Evolutionary conservation across 1,140 invertebrate genomes (phyloP).

Genomic region (Acromyrmex heyeri): DNA sequence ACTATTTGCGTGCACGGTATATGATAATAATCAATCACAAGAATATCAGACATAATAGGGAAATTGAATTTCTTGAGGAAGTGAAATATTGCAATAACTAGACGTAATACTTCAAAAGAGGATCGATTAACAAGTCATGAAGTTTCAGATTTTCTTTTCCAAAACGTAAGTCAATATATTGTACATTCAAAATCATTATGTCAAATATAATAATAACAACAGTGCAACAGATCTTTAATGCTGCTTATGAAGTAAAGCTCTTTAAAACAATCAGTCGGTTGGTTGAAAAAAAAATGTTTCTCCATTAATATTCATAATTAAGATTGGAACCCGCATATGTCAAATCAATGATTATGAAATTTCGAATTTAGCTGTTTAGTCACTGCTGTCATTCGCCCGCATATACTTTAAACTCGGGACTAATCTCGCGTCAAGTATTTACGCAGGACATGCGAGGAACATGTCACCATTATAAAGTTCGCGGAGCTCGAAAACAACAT

Average conservation of each 20-base stretch:
- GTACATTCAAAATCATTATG: neutral
- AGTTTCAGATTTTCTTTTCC: neutral
- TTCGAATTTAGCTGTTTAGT: conserved; percentile 2
- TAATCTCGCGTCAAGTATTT: conserved; percentile 32
- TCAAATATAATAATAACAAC: neutral
- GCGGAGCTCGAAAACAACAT: conserved; percentile 44
- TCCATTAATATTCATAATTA: neutral
- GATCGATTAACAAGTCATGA: neutral
- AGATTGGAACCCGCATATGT: neutral
- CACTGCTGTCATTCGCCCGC: neutral
- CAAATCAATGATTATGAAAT: conserved; percentile 8
- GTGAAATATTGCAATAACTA: neutral
- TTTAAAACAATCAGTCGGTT: neutral
- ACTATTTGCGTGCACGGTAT: conserved; percentile 14
- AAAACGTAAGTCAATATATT: conserved; percentile 2
- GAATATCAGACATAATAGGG: neutral
- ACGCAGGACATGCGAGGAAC: conserved; percentile 8
- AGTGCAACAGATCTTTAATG: neutral
- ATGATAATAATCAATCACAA: neutral
- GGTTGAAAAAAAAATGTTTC: neutral
- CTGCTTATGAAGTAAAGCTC: neutral
- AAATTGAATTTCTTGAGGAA: conserved; percentile 1
- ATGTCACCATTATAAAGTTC: conserved; percentile 46
- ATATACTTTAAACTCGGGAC: conserved; percentile 14
- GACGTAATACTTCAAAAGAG: neutral